Conservation (phyloP, 2,113 vertebrate species). For the Nothocercus julius region DNA sequence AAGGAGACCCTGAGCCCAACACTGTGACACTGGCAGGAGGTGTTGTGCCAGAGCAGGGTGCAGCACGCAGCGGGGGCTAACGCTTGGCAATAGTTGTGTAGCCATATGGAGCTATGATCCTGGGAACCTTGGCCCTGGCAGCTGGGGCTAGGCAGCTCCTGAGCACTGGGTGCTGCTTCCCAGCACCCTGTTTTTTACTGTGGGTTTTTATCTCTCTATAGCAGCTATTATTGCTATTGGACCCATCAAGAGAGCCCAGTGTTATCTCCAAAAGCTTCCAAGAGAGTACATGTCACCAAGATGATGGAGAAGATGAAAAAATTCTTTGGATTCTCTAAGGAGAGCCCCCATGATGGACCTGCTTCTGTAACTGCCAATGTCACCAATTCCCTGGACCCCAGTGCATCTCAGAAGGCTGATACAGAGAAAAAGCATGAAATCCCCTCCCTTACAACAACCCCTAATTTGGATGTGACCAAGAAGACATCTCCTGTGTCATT, state of each 20-base stretch:
- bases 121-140: not conserved
- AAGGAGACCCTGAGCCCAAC: not conserved
- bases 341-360: not conserved
- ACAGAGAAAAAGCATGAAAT: rapidly evolving
- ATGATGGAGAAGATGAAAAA: rapidly evolving
- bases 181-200: not conserved
- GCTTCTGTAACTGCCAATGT: not conserved
- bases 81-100: not conserved
- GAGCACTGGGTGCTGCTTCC: not conserved
- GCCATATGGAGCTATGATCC: not conserved
- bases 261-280: not conserved
- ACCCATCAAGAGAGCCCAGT: not conserved
- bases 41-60: not conserved
- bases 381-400: not conserved
- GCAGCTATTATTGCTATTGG: not conserved
- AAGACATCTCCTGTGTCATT: not conserved
- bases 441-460: not conserved
- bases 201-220: not conserved
- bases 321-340: not conserved
- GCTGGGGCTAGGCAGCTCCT: not conserved
- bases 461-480: not conserved
- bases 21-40: not conserved
- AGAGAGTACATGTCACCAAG: not conserved
- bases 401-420: not conserved
- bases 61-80: not conserved